These are phyloP conservation scores for Pocota personata DNA, from an alignment of 2,888 invertebrate species.

Conservation along the genomic window DNA sequence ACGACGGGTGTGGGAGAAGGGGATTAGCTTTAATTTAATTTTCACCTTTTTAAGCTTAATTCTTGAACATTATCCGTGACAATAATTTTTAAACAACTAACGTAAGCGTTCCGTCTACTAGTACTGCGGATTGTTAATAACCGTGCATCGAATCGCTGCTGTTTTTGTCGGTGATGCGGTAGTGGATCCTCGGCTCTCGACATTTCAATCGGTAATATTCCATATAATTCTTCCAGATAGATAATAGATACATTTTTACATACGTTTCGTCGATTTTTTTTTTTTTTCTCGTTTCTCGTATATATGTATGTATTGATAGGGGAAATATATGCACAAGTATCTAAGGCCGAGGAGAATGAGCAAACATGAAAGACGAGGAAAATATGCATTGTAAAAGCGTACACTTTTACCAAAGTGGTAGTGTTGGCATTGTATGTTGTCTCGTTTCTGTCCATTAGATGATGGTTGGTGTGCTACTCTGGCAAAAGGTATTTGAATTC, in stretches of 20 bases:
- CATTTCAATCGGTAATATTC: conserved; percentile 73
- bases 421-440: conserved; percentile 25
- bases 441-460: conserved; percentile 30
- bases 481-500: conserved; percentile 46
- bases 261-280: conserved; percentile 54
- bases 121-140: conserved; percentile 63
- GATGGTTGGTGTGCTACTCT: conserved; percentile 11
- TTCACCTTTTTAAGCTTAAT: conserved; percentile 51
- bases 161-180: conserved; percentile 59
- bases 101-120: conserved; percentile 47
- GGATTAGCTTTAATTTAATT: neutral
- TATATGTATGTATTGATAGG: conserved; percentile 10
- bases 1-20: neutral
- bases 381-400: conserved; percentile 43
- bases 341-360: conserved; percentile 25
- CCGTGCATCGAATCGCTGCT: conserved; percentile 60
- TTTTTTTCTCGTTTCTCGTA: neutral
- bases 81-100: conserved; percentile 35
- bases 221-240: conserved; percentile 74
- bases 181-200: conserved; percentile 68
- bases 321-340: conserved; percentile 29
- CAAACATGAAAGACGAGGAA: neutral
- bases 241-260: conserved; percentile 73
- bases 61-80: conserved; percentile 16
- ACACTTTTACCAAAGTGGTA: neutral